Base-by-base conservation (phyloP, 1,140 invertebrate species). In the Neomicropteryx cornuta region DNA sequence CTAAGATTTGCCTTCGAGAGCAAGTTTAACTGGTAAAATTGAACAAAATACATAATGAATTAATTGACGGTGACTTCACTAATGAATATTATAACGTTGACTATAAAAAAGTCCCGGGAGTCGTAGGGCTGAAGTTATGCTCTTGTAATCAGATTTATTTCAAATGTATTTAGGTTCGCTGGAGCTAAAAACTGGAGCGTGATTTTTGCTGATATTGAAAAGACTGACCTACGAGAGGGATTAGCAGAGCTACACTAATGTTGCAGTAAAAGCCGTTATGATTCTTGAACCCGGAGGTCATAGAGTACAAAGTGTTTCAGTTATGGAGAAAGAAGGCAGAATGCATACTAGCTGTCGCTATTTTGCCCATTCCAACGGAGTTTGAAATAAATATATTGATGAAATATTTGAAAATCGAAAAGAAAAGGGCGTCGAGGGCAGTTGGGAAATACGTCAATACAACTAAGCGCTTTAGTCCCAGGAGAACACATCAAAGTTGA, bases 401-500 rank as follows among this genome's bases (percentile, higher is more conserved):
- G 1, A 72, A 73, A 38, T 83, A 87, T 58, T 62, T 98, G 3
- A 79, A 74, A 50, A 81, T 97, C 48, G 93, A 98, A 56, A 87
- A 88, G 2, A 97, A 89, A 60, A 65, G 82, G 48, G 77, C 94
- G 0, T 79, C 78, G 50, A 95, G 95, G 3, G 81, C 91, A 2
- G 96, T 96, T 1, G 96, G 96, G 0, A 95, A 99, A 52, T 83
- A 92, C 68, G 95, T 98, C 0, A 99, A 99, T 52, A 96, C 77
- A 33, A 95, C 89, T 0, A 87, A 97, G 46, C 91, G 85, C 51
- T 92, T 92, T 13, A 90, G 49, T 85, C 83, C 46, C 89, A 95
- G 61, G 70, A 72, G 5, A 75, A 86, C 31, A 69, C 89, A 37
- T 86, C 84, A 1, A 89, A 95, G 60, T 83, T 1, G 78, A 81